Percentiles rank a stretch among this genome's conserved stretches.
Evolutionary conservation across 2,888 invertebrate species (phyloP).

Genomic region (Glyphotaelius pellucidus): DNA sequence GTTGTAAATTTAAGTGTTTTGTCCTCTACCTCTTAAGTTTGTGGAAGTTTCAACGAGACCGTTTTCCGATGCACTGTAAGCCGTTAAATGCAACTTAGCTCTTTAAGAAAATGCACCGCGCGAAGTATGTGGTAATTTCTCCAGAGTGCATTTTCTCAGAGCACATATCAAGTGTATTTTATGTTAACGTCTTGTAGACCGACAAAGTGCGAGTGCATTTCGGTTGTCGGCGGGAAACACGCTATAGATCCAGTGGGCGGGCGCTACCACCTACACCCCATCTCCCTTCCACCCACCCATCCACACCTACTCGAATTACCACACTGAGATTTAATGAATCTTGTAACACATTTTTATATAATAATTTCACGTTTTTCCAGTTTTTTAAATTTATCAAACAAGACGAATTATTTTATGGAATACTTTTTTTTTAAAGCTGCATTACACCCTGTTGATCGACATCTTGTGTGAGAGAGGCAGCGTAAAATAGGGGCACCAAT

Average conservation of each 20-base stretch:
- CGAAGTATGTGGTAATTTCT: slow-evolving; percentile 60
- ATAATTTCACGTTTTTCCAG: too few species aligned
- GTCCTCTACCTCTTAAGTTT: slow-evolving; percentile 12
- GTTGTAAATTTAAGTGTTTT: slow-evolving; percentile 34
- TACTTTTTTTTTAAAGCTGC: too few species aligned
- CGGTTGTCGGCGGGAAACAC: slow-evolving; percentile 25
- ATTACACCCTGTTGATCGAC: too few species aligned
- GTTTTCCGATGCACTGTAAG: slow-evolving; percentile 55
- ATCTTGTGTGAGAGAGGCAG: too few species aligned
- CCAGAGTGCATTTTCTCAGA: slow-evolving; percentile 59
- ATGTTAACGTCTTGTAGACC: slow-evolving; percentile 52
- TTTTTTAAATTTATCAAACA: too few species aligned
- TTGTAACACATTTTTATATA: neutral
- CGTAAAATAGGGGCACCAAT: too few species aligned
- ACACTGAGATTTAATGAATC: neutral
- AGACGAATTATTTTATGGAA: too few species aligned
- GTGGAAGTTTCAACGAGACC: slow-evolving; percentile 44
- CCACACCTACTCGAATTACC: neutral
- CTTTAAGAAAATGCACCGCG: slow-evolving; percentile 51
- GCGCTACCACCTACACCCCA: neutral
- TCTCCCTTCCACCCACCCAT: neutral
- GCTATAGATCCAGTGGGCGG: neutral
- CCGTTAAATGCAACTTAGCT: slow-evolving; percentile 55
- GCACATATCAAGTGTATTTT: slow-evolving; percentile 60
- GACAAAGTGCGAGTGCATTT: slow-evolving; percentile 43